Base-by-base conservation (phyloP, 2,888 invertebrate genomes). In the Cerastis rubricosa region DNA sequence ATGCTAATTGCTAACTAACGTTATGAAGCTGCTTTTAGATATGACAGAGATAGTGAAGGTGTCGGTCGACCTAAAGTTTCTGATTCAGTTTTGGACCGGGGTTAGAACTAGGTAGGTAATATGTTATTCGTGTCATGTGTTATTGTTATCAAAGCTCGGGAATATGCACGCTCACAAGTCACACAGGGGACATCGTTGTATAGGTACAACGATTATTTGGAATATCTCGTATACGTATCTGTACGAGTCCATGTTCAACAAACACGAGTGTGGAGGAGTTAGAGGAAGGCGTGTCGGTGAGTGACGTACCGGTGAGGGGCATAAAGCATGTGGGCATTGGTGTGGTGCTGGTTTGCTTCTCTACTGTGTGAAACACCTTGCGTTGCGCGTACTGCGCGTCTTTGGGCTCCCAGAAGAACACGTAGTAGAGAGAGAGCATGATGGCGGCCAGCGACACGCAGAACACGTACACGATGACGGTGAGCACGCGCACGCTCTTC, bases 401-500 rank as follows among this genome's bases (percentile, higher is more conserved):
- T 94, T 96, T 97, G 35, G 99, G 99, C 94, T 99, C 98, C 99
- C 99, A 99, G 93, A 99, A 97, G 96, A 99, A 98, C 90, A 99
- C 98, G 97, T 99, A 99, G 97, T 99, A 99, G 71, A 99, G 97
- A 22, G 99, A 99, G 85, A 99, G 97, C 97, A 99, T 98, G 90
- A 99, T 99, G 71, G 99, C 99, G 35, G 99, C 99, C 91, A 99
- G 97, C 65, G 99, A 99, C 89, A 99, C 99, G 93, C 99, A 98
- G 94, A 99, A 98, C 87, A 99, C 98, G 96, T 99, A 99, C 72
- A 99, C 98, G 90, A 99, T 97, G 87, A 99, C 99, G 40, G 99
- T 99, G 91, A 99, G 97, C 89, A 99, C 98, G 86, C 99, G 97
- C 85, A 99, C 98, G 95, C 98, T 97, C 97, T 99, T 99, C 95